These are phyloP conservation scores for Phylloscopus collybita DNA, from an alignment of 2,797 vertebrate genomes.

Conservation along the genomic window DNA sequence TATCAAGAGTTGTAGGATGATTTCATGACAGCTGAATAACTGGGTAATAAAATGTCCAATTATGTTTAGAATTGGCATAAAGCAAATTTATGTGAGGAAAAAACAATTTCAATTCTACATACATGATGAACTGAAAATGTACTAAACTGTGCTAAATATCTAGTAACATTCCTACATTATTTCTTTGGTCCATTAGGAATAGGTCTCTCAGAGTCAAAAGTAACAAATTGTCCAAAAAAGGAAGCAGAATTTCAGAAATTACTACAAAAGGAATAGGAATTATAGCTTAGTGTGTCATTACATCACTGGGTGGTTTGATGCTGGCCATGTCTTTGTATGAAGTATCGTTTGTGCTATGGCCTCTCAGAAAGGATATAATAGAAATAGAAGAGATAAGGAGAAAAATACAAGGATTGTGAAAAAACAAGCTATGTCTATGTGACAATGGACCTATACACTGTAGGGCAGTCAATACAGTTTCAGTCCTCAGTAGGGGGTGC, in stretches of 20 bases:
- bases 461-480: background rate
- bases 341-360: background rate
- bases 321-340: background rate
- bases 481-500: background rate
- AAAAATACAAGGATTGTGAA: background rate
- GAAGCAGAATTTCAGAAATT: background rate
- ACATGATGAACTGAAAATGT: background rate
- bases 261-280: background rate
- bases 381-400: background rate
- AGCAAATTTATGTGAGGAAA: background rate
- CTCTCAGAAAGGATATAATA: background rate
- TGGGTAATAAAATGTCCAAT: background rate
- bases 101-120: background rate
- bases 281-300: background rate
- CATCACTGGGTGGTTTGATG: background rate
- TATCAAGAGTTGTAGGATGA: background rate
- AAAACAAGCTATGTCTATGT: background rate
- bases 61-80: background rate
- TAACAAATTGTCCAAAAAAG: background rate
- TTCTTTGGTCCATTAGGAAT: background rate
- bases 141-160: background rate
- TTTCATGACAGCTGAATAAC: background rate
- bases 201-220: background rate
- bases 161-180: background rate
- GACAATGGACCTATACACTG: background rate